These are phyloP conservation scores for Bruchidius siliquastri DNA, from an alignment of 2,888 invertebrate genomes.

Conservation along the genomic window DNA sequence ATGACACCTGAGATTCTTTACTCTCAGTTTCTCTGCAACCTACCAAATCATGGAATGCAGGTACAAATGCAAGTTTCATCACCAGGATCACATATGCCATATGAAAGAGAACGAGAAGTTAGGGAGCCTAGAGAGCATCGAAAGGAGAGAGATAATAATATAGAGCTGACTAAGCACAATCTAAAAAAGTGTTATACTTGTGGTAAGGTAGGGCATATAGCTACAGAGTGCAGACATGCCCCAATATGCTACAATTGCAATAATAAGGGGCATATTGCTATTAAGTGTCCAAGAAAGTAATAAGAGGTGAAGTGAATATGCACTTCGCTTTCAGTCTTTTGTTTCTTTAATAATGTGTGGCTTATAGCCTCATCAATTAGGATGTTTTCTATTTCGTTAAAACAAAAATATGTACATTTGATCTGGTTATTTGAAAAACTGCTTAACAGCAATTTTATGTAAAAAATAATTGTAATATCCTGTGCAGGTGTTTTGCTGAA, in stretches of 20 bases:
- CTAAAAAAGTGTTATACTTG: constrained; percentile 22
- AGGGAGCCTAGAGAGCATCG: constrained; percentile 6
- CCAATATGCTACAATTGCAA: constrained; percentile 27
- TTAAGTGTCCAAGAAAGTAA: constrained; percentile 17
- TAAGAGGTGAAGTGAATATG: too few relatives aligned
- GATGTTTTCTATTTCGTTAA: too few relatives aligned
- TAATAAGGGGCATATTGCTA: constrained; percentile 25
- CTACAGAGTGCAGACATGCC: constrained; percentile 24
- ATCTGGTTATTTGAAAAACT: too few relatives aligned
- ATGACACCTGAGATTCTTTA: constrained; percentile 32
- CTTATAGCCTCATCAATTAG: too few relatives aligned
- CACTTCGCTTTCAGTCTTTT: too few relatives aligned
- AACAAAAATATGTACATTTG: too few relatives aligned
- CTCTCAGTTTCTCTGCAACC: constrained; percentile 26
- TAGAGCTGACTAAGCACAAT: neutral
- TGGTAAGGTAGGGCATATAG: constrained; percentile 24
- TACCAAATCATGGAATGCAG: constrained; percentile 9
- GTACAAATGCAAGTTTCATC: neutral
- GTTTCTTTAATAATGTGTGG: neutral
- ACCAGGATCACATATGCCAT: neutral
- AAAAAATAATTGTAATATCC: too few relatives aligned
- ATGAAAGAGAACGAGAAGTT: neutral
- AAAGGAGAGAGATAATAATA: constrained; percentile 1
- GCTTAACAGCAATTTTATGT: too few relatives aligned
- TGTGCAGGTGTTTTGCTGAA: too few relatives aligned